A percentile compares a stretch with the other conserved stretches of the same genome.
phyloP scores from a whole-genome alignment of 2,113 vertebrate species.

The Cephalophus harveyi region DNA sequence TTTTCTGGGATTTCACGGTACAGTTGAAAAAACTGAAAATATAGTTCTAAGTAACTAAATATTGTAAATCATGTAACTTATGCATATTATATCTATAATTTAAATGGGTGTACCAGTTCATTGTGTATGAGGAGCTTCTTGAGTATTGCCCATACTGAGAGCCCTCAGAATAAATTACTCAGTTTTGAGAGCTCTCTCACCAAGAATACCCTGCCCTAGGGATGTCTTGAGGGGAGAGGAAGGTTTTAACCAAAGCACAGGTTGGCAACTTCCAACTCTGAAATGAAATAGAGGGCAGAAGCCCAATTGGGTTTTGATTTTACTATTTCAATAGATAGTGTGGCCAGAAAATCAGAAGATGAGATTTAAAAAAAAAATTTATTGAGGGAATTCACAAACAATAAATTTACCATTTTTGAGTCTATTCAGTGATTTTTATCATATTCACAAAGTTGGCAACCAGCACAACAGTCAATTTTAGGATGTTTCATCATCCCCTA shows the following conservation, averaged over 20 bases:
- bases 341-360: background rate
- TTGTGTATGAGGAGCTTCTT: background rate
- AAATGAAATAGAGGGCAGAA: background rate
- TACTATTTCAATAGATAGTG: background rate
- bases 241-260: background rate
- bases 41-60: background rate
- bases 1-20: background rate
- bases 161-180: background rate
- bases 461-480: background rate
- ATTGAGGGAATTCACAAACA: background rate
- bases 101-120: background rate
- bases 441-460: background rate
- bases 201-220: background rate
- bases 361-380: background rate
- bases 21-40: background rate
- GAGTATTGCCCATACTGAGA: background rate
- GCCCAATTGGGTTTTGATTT: background rate
- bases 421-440: background rate
- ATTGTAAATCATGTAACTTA: background rate
- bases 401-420: background rate
- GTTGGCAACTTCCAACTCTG: background rate
- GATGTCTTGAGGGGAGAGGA: background rate
- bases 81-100: background rate
- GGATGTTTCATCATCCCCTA: background rate
- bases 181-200: background rate